Base-by-base conservation (phyloP, 2,888 invertebrate species). In the Zhengitettix transpicula region DNA sequence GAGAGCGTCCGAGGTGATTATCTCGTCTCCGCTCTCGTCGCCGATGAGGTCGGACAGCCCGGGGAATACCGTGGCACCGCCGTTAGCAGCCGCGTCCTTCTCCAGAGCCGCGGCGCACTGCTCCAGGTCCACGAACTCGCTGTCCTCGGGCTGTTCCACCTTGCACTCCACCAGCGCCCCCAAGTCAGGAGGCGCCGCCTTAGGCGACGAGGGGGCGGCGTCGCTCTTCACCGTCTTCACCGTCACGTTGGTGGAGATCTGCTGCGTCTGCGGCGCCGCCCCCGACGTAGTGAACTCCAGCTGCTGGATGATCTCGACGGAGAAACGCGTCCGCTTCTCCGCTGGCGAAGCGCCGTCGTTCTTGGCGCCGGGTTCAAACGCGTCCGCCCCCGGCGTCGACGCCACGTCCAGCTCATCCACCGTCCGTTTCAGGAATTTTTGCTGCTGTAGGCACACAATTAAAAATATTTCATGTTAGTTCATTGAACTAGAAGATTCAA, bases 221-320 rank as follows among this genome's bases (percentile, higher is more conserved):
- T 12, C 47, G 67, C 80, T 81, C 67, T 81, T 81, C 57, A 81
- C 79, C 61, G 80, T 79, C 70, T 92, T 93, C 64, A 93, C 92
- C 58, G 92, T 93, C 61, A 93, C 91, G 77, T 92, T 92, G 65
- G 93, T 92, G 69, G 86, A 89, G 66, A 92, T 92, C 74, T 91
- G 90, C 70, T 91, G 90, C 58, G 90, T 87, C 70, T 89, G 89
- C 10, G 88, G 87, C 70, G 87, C 90, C 55, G 89, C 89, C 58
- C 88, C 87, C 55, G 87, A 89, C 52, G 89, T 89, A 64, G 90
- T 90, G 71, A 92, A 92, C 73, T 93, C 90, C 59, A 90, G 76
- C 72, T 90, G 92, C 72, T 93, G 93, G 28, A 93, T 92, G 68
- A 93, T 93, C 75, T 93, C 91, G 63, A 93, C 91, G 8, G 90